phyloP scores from a whole-genome alignment of 2,888 invertebrate species.

The Formica aserva region DNA sequence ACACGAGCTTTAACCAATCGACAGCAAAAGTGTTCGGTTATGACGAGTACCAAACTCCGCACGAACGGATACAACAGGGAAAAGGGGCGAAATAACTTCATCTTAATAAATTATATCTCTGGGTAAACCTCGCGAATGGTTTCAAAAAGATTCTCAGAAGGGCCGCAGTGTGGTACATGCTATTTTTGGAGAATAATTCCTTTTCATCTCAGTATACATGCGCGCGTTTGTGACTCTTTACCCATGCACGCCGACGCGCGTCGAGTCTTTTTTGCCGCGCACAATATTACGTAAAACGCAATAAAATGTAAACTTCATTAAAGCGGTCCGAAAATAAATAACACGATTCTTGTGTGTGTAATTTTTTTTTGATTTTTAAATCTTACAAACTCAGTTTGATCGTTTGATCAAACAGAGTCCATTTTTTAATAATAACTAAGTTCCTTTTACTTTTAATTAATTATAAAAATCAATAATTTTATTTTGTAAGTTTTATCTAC shows the following conservation, averaged over 20 bases:
- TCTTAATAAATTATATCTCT: conserved; percentile 83
- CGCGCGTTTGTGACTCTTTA: conserved; percentile 23
- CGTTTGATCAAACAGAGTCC: background rate
- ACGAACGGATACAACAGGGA: conserved; percentile 69
- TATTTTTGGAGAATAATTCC: conserved; percentile 81
- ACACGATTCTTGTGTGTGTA: background rate
- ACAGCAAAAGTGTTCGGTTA: conserved; percentile 68
- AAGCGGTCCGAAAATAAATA: background rate
- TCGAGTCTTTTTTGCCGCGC: background rate
- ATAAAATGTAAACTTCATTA: conserved; percentile 49
- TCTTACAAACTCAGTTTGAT: no score
- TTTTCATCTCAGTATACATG: conserved; percentile 71
- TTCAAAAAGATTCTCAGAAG: conserved; percentile 84
- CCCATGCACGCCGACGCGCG: background rate
- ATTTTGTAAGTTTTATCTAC: background rate
- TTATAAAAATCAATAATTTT: background rate
- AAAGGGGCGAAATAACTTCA: conserved; percentile 77
- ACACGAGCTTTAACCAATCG: conserved; percentile 38
- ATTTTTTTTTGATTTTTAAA: background rate
- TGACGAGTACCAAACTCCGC: conserved; percentile 81
- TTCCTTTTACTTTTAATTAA: background rate
- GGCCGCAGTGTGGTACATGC: conserved; percentile 68
- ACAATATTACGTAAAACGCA: conserved; percentile 32
- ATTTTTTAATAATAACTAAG: background rate
- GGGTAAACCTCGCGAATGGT: conserved; percentile 79